Conservation (phyloP, 1,140 invertebrate species). For the Melanaphis sacchari region DNA sequence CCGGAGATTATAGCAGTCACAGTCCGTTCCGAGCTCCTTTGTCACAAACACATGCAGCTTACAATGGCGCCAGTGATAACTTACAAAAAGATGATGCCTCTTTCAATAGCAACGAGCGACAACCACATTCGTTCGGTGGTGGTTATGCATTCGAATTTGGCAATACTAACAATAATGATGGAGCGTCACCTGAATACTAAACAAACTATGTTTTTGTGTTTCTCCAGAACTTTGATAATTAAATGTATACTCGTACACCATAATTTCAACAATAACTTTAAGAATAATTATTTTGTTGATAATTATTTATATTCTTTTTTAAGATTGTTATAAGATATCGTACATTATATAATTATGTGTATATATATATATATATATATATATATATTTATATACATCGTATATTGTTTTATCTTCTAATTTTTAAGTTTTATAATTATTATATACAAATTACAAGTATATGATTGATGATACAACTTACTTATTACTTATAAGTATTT, state of each 20-base stretch:
- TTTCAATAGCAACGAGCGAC: not conserved
- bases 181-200: not conserved
- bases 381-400: not conserved
- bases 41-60: not conserved
- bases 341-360: not conserved
- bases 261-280: not conserved
- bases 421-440: conserved; percentile 4
- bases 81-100: conserved; percentile 49
- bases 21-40: conserved; percentile 30
- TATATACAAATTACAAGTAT: not conserved
- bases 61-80: not conserved
- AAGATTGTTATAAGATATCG: not conserved
- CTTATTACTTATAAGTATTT: not conserved
- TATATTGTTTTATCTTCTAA: not conserved
- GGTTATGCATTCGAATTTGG: conserved; percentile 70
- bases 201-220: not conserved
- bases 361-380: not conserved
- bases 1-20: conserved; percentile 52
- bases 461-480: not conserved
- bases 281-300: conserved; percentile 6
- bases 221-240: not conserved
- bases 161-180: not conserved
- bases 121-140: conserved; percentile 66
- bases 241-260: not conserved
- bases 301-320: not conserved